Conservation (phyloP, 2,888 invertebrate species). For the Oligia latruncula region DNA sequence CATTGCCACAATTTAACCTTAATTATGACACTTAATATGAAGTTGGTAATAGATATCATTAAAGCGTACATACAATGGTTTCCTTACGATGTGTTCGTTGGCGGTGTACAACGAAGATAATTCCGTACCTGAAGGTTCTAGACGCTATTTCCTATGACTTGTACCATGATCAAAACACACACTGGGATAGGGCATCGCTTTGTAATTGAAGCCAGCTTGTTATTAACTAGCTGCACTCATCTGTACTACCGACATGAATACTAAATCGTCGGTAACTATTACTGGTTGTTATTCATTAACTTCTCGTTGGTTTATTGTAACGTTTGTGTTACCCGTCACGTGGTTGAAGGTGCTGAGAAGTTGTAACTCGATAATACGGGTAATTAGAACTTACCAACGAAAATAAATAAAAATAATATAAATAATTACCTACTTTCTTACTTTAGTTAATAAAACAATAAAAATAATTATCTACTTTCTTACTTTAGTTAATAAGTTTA, state of each 20-base stretch:
- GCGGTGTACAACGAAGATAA: too few relatives aligned
- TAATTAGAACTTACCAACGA: background rate
- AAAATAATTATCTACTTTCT: too few relatives aligned
- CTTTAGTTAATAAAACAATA: too few relatives aligned
- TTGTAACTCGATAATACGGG: background rate
- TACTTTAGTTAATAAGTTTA: too few relatives aligned
- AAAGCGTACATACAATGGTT: too few relatives aligned
- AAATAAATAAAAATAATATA: too few relatives aligned
- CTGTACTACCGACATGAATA: constrained; percentile 26
- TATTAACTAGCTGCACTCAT: constrained; percentile 53
- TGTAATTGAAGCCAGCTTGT: constrained; percentile 74
- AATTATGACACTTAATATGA: background rate
- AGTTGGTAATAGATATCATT: too few relatives aligned
- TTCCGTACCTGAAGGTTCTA: too few relatives aligned
- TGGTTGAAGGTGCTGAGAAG: background rate
- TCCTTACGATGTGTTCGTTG: too few relatives aligned
- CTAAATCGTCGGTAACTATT: constrained; percentile 16
- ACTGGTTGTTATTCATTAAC: background rate
- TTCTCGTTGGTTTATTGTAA: background rate
- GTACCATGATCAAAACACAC: constrained; percentile 49
- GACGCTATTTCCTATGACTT: constrained; percentile 40
- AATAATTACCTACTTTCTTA: too few relatives aligned
- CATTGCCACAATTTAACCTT: background rate
- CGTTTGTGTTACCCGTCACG: background rate
- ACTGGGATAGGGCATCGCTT: constrained; percentile 69